A percentile compares a stretch with the other conserved stretches of the same genome.
phyloP scores from a whole-genome alignment of 2,888 invertebrate species.

The Bombyx huttoni region DNA sequence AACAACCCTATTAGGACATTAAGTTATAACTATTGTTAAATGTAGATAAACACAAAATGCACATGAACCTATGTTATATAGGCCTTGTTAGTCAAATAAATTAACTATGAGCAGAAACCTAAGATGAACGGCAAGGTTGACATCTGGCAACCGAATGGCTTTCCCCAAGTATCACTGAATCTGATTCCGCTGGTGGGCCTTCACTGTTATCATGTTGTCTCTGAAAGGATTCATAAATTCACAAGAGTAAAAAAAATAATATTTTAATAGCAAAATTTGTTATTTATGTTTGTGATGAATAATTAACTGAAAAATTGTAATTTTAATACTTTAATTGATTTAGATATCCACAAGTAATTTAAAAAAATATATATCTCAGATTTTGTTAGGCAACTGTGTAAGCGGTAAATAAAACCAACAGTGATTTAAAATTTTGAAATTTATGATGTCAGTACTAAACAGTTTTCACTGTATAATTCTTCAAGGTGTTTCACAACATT shows the following conservation, averaged over 20 bases:
- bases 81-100: not conserved
- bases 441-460: not conserved
- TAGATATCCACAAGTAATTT: not conserved
- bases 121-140: slow-evolving; percentile 73
- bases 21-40: no score
- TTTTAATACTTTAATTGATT: not conserved
- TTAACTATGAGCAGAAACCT: slow-evolving; percentile 10
- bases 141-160: slow-evolving; percentile 78
- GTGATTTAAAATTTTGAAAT: not conserved
- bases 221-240: slow-evolving; percentile 52
- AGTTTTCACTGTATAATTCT: slow-evolving; percentile 6
- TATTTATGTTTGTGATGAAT: slow-evolving; percentile 2
- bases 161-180: slow-evolving; percentile 78
- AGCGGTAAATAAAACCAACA: slow-evolving; percentile 4
- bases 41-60: no score
- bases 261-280: no score
- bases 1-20: no score
- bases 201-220: slow-evolving; percentile 81
- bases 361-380: no score
- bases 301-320: slow-evolving; percentile 7
- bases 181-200: slow-evolving; percentile 74
- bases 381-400: not conserved
- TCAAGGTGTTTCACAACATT: slow-evolving; percentile 9
- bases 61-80: not conserved
- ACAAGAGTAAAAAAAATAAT: no score